Conservation (phyloP, 2,888 invertebrate genomes). For the Desoria tigrina region DNA sequence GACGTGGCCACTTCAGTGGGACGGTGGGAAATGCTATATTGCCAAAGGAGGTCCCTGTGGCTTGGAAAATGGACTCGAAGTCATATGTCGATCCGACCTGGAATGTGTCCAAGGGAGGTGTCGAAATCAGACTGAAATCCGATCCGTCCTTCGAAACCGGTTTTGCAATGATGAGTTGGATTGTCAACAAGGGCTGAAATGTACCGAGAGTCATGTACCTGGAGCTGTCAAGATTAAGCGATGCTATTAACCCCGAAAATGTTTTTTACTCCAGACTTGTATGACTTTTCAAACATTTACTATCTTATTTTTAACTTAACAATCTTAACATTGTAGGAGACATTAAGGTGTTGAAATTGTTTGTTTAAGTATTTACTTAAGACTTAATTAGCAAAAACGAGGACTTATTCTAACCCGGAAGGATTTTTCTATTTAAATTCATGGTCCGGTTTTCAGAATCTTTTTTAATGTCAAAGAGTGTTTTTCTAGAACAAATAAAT, state of each 20-base stretch:
- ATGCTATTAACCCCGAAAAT: slow-evolving; percentile 19
- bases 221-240: slow-evolving; percentile 31
- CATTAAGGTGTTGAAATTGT: too few species aligned
- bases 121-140: slow-evolving; percentile 31
- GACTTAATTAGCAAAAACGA: too few species aligned
- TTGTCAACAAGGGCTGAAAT: slow-evolving; percentile 28
- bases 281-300: too few species aligned
- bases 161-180: slow-evolving; percentile 38
- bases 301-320: too few species aligned
- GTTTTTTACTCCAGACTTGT: too few species aligned
- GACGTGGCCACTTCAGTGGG: slow-evolving; percentile 32
- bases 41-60: slow-evolving; percentile 39
- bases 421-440: too few species aligned
- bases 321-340: too few species aligned
- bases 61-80: slow-evolving; percentile 25
- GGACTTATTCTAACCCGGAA: too few species aligned
- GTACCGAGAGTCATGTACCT: neutral
- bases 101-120: slow-evolving; percentile 38
- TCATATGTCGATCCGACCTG: slow-evolving; percentile 21
- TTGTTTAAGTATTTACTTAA: too few species aligned
- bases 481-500: too few species aligned
- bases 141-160: slow-evolving; percentile 20
- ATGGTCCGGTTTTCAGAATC: too few species aligned
- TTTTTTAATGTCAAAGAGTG: too few species aligned
- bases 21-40: slow-evolving; percentile 21